These are phyloP conservation scores for Hyposoter dolosus DNA, from an alignment of 2,888 invertebrate genomes.

Conservation along the genomic window DNA sequence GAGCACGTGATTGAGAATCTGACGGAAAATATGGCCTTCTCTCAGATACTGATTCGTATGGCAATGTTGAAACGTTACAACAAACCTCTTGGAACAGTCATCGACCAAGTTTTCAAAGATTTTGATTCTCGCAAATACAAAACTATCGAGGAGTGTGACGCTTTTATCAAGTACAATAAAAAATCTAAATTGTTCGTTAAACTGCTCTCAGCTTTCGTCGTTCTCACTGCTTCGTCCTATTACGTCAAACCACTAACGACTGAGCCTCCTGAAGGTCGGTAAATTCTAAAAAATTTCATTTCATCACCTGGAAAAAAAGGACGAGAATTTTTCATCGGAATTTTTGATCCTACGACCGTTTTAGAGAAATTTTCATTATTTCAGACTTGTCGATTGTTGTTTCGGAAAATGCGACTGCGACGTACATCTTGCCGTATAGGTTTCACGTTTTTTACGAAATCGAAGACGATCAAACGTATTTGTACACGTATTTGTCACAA, in stretches of 20 bases:
- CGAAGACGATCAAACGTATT: constrained; percentile 73
- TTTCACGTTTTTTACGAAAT: constrained; percentile 77
- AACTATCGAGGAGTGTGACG: constrained; percentile 70
- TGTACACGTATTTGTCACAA: constrained; percentile 74
- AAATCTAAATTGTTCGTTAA: constrained; percentile 76
- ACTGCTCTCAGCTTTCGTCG: constrained; percentile 74
- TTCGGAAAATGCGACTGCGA: constrained; percentile 46
- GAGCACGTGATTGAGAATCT: constrained; percentile 78
- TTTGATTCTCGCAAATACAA: constrained; percentile 72
- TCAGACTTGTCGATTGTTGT: constrained; percentile 23
- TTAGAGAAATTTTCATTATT: neutral
- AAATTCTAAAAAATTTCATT: neutral
- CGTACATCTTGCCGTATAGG: constrained; percentile 76
- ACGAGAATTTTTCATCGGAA: neutral
- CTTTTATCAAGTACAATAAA: constrained; percentile 73
- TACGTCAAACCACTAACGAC: constrained; percentile 77
- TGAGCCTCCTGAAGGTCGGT: constrained; percentile 65
- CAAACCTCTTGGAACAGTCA: constrained; percentile 71
- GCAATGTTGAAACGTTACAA: constrained; percentile 75
- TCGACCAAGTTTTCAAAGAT: constrained; percentile 74
- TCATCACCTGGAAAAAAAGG: neutral
- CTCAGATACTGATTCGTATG: constrained; percentile 76
- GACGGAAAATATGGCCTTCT: constrained; percentile 77
- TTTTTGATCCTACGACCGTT: neutral
- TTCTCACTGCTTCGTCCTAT: constrained; percentile 76